phyloP scores from a whole-genome alignment of 2,113 vertebrate species.

The Hippocampus barbouri region DNA sequence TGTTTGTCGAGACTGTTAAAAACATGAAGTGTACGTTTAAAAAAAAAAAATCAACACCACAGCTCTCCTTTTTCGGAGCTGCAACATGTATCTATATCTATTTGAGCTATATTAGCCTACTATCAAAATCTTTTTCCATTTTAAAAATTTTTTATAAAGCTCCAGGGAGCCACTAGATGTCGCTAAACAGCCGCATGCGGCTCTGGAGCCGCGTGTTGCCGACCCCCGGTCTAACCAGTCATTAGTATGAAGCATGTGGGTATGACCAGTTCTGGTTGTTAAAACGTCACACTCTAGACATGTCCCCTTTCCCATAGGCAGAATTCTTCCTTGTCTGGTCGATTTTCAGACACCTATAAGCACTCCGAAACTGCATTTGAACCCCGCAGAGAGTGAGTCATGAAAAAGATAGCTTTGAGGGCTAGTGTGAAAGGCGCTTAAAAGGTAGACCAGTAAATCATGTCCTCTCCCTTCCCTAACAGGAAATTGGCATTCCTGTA shows the following conservation, averaged over 20 bases:
- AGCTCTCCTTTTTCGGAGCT: too few relatives aligned
- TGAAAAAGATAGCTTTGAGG: background rate
- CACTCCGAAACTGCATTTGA: background rate
- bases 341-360: background rate
- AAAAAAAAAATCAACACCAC: too few relatives aligned
- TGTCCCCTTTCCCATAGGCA: background rate
- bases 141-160: too few relatives aligned
- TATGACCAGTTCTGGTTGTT: background rate
- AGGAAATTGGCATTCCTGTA: background rate
- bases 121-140: too few relatives aligned
- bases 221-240: too few relatives aligned
- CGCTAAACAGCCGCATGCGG: too few relatives aligned
- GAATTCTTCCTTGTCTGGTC: background rate
- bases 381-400: background rate
- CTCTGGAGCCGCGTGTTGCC: too few relatives aligned
- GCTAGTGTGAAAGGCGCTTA: background rate
- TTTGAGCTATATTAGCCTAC: too few relatives aligned
- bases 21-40: too few relatives aligned
- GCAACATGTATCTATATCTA: too few relatives aligned
- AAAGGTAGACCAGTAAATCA: background rate
- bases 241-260: background rate
- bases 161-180: too few relatives aligned
- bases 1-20: too few relatives aligned
- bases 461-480: background rate
- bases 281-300: background rate